These are phyloP conservation scores for Drosophila punjabiensis DNA, from an alignment of 1,140 invertebrate genomes.

Conservation along the genomic window DNA sequence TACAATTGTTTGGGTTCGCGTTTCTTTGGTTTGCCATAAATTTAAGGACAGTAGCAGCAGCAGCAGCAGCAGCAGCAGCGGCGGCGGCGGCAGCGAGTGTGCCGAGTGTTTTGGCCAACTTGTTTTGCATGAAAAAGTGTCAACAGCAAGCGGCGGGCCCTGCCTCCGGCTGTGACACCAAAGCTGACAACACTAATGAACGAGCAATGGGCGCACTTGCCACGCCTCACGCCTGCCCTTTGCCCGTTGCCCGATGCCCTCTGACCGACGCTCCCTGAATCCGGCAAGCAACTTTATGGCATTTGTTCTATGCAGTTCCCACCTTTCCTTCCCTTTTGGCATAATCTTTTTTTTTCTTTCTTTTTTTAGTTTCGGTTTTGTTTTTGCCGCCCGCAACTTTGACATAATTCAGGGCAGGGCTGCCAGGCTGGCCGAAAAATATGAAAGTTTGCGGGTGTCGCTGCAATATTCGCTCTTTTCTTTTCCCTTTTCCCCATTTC, in stretches of 20 bases:
- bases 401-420: slow-evolving; percentile 77
- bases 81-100: not conserved
- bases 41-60: slow-evolving; percentile 22
- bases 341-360: slow-evolving; percentile 1
- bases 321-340: slow-evolving; percentile 39
- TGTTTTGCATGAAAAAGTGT: slow-evolving; percentile 68
- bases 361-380: slow-evolving; percentile 24
- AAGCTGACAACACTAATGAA: slow-evolving; percentile 80
- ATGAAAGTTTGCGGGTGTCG: slow-evolving; percentile 70
- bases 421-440: slow-evolving; percentile 68
- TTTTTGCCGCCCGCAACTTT: slow-evolving; percentile 65
- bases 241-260: slow-evolving; percentile 17
- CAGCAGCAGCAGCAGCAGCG: not conserved
- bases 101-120: slow-evolving; percentile 45
- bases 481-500: slow-evolving; percentile 28
- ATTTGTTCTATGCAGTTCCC: slow-evolving; percentile 74
- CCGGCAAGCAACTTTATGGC: slow-evolving; percentile 63
- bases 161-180: slow-evolving; percentile 64
- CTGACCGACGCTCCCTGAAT: slow-evolving; percentile 3
- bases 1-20: slow-evolving; percentile 46
- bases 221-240: slow-evolving; percentile 11
- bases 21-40: slow-evolving; percentile 47
- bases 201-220: slow-evolving; percentile 47
- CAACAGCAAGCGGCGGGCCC: slow-evolving; percentile 56
- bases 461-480: slow-evolving; percentile 53